Base-by-base conservation (phyloP, 2,888 invertebrate species). In the Dendrolimus houi region DNA sequence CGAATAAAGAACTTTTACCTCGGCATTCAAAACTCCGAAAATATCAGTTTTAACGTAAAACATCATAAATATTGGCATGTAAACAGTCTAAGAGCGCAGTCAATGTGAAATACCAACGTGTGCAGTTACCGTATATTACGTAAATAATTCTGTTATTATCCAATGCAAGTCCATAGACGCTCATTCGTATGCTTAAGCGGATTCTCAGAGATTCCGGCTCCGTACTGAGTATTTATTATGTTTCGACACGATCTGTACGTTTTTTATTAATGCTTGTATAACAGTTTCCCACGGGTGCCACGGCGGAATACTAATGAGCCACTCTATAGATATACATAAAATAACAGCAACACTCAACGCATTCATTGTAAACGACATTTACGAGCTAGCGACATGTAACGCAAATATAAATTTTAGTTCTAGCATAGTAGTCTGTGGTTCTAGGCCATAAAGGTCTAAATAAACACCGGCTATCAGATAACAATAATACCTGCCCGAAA, bases 151-250 rank as follows among this genome's bases (percentile, higher is more conserved):
- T 29, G 29, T 29, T 64, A 59, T 64, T 63, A 56, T 67, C 64
- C 58, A 63, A 66, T 70, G 63, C 67, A 68, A 70, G 70, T 71
- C 69, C 69, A 71, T 67, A 71, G 57, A 61, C 59, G 58, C 65
- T 71, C 64, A 69, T 71, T 73, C 62, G 69, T 74, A 75, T 70
- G 71, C 70, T 65, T 65, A 73, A 66, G 66, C 77, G 76, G 77
- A 79, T 87, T 86, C 86, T 81, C 71, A 59, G 83, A 87, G 82
- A 85, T 82, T 83, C 80, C 81, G 79, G 76, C 71, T 81, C 73
- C 68, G 71, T 85, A 83, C 79, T 64, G 57, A 73, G 84, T 81
- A 83, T 73, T 72, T 71, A 77, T 77, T 71, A 75, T 72, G 77
- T 77, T 79, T 75, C 68, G 65, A 79, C 76, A 77, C 77, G 77